A percentile compares a stretch with the other conserved stretches of the same genome.
Conservation (phyloP, 1,140 invertebrate genomes). For the Sesamia nonagrioides region DNA sequence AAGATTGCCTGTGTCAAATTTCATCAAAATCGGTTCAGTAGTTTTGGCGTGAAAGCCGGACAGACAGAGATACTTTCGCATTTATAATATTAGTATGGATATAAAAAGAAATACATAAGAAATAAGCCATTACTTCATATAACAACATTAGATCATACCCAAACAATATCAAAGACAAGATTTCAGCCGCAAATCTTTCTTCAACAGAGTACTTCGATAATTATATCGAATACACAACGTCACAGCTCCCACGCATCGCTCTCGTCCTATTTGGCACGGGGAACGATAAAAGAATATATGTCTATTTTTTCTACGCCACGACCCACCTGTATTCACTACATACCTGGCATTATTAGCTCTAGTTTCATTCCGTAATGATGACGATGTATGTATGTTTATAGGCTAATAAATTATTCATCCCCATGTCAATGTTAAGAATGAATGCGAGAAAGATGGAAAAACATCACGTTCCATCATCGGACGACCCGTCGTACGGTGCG, state of each 20-base stretch:
- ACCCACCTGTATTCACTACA: neutral
- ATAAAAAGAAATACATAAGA: no score
- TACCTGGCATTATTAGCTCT: neutral
- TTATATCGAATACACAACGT: neutral
- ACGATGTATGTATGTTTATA: neutral
- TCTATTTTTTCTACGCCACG: neutral
- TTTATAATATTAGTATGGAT: no score
- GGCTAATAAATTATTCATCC: no score
- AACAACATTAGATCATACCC: neutral
- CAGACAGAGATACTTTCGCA: no score
- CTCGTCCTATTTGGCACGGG: conserved; percentile 13
- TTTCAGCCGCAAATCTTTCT: neutral
- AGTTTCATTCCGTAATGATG: neutral
- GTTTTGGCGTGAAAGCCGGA: no score
- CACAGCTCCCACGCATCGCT: neutral
- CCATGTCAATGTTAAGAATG: no score
- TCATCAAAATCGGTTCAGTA: no score
- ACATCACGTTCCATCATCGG: no score
- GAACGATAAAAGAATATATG: conserved; percentile 3
- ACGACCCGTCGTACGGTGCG: no score
- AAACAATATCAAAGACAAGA: neutral
- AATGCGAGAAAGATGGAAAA: no score
- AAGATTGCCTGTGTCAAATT: no score
- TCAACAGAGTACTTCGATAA: neutral
- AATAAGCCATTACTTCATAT: neutral